A percentile compares a stretch with the other conserved stretches of the same genome.
These are phyloP conservation scores for Drosophila pandora DNA, from an alignment of 1,140 invertebrate genomes.

Conservation along the genomic window DNA sequence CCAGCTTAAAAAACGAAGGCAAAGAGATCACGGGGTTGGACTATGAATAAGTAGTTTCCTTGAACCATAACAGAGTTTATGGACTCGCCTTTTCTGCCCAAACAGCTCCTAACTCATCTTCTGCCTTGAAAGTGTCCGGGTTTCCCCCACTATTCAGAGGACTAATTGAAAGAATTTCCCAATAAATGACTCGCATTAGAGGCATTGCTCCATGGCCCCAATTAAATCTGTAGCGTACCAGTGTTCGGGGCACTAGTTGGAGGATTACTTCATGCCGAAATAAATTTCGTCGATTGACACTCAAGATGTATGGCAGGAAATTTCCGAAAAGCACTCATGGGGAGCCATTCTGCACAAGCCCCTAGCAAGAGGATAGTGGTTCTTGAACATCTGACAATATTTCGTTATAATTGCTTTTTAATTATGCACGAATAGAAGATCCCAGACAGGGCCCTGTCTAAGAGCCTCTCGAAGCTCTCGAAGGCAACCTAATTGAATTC, in stretches of 20 bases:
- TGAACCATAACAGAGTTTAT: not conserved
- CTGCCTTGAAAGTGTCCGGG: no score
- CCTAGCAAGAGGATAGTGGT: not conserved
- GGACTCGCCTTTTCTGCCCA: no score
- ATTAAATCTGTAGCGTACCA: slow-evolving; percentile 46
- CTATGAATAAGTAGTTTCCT: not conserved
- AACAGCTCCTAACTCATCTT: not conserved
- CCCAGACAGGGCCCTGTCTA: slow-evolving; percentile 18
- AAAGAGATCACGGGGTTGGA: no score
- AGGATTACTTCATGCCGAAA: slow-evolving; percentile 28
- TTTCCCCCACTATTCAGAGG: not conserved
- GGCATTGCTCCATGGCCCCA: slow-evolving; percentile 12
- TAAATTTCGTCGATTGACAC: slow-evolving; percentile 59
- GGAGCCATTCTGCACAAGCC: slow-evolving; percentile 15
- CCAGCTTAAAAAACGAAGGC: not conserved
- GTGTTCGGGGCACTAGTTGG: not conserved
- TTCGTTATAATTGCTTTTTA: slow-evolving; percentile 69
- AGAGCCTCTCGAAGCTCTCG: slow-evolving; percentile 48
- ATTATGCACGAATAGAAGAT: slow-evolving; percentile 57
- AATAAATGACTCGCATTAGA: not conserved
- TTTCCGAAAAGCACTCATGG: slow-evolving; percentile 5
- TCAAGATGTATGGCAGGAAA: slow-evolving; percentile 26
- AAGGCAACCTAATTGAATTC: slow-evolving; percentile 58
- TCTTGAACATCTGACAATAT: slow-evolving; percentile 31
- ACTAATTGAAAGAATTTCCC: slow-evolving; percentile 1